Evolutionary conservation across 2,797 vertebrate genomes (phyloP), one percentile per base, ranked within the genome.

Genomic region (Ispidina lecontei): DNA sequence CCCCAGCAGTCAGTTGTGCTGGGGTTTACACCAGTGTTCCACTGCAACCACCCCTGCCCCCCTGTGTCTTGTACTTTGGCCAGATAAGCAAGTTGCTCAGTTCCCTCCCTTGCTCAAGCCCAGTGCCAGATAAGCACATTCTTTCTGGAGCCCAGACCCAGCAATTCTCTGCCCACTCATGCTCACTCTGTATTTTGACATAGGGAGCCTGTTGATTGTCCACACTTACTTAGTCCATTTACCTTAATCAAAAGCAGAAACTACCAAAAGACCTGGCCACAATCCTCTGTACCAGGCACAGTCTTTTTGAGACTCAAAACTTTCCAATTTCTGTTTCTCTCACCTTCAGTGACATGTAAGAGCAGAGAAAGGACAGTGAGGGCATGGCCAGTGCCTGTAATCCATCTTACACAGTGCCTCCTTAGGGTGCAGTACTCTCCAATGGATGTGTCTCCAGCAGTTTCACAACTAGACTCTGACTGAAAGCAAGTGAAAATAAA

Each of bases 401-500:
- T 33, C 43, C 49, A 31, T 35, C 28, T 29, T 25, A 69, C 25
- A 12, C 2, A 14, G n/a, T 65, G 14, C 26, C 31, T 77, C 28
- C 21, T 84, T 44, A 44, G 28, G 23, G 7, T 41, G 37, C n/a
- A 65, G 55, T n/a, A 46, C 29, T 77, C 41, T 46, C 0, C 0
- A 84, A 87, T 49, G 64, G 46, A 68, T 62, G 6, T 37, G 41
- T 0, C 1, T 69, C 49, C 74, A 65, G 35, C 23, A 91, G 35
- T 60, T 79, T 81, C 63, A 65, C 22, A 84, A 46, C 46, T 68
- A 88, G 46, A 56, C 49, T 73, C 56, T 85, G 85, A 70, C 65
- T 37, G 39, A 80, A 83, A 80, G 49, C 35, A 84, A 87, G 52
- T 39, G 43, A 87, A 91, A 92, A 64, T 67, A 83, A 84, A 87